phyloP scores from a whole-genome alignment of 2,797 vertebrate species.

The Limnodromus scolopaceus region DNA sequence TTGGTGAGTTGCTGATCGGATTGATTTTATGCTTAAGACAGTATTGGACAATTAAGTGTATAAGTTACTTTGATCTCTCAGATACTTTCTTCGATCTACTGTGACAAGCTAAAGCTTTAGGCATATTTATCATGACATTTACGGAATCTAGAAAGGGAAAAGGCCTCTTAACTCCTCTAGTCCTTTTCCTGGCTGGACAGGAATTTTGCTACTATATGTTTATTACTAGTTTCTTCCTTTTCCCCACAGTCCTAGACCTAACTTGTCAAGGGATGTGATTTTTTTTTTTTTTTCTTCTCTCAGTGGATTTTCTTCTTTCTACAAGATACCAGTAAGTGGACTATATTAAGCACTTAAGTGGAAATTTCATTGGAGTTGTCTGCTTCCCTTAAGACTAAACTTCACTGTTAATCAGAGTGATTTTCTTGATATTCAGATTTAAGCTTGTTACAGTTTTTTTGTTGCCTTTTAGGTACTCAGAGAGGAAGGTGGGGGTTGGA shows the following conservation, averaged over 20 bases:
- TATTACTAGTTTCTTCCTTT: not conserved
- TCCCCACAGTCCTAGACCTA: not conserved
- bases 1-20: conserved; percentile 64
- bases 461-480: not conserved
- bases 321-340: not conserved
- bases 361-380: not conserved
- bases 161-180: not conserved
- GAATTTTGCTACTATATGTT: not conserved
- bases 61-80: conserved; percentile 24
- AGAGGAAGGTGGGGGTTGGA: not conserved
- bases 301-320: not conserved
- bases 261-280: not conserved
- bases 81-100: conserved; percentile 10
- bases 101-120: not conserved
- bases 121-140: not conserved
- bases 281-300: not conserved
- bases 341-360: not conserved
- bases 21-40: conserved; percentile 72
- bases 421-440: not conserved
- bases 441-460: not conserved
- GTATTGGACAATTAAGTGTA: conserved; percentile 39
- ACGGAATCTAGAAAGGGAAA: not conserved
- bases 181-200: not conserved
- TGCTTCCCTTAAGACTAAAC: not conserved
- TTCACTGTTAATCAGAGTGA: not conserved